Evolutionary conservation across 2,797 vertebrate genomes (phyloP).

Genomic region (Aotus griseimembra): DNA sequence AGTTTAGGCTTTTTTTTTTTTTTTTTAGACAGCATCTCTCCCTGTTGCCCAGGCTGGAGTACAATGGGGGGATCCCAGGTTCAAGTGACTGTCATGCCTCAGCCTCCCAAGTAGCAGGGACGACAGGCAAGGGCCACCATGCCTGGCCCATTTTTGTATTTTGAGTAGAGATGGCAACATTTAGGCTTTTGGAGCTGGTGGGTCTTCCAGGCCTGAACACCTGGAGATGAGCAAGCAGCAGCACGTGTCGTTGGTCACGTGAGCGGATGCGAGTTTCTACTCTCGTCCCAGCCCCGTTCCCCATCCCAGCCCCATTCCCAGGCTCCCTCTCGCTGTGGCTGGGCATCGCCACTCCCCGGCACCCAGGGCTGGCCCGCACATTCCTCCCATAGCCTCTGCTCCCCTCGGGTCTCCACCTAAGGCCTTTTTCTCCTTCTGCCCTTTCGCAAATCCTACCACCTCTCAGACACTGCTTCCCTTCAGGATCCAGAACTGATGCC

Average conservation of each 20-base stretch:
- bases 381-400: background rate
- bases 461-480: background rate
- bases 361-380: background rate
- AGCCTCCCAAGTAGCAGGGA: background rate
- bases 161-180: background rate
- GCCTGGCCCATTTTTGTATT: too few species aligned
- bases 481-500: background rate
- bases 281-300: background rate
- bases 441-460: background rate
- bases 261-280: background rate
- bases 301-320: background rate
- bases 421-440: background rate
- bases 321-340: background rate
- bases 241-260: accelerated
- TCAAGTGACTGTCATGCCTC: background rate
- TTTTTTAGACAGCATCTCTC: background rate
- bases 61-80: background rate
- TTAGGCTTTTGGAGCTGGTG: background rate
- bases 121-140: too few species aligned
- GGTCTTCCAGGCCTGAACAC: background rate
- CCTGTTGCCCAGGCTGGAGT: background rate
- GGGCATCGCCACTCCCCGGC: background rate
- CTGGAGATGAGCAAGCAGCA: background rate
- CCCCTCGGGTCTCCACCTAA: background rate
- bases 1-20: background rate